Conservation (phyloP, 2,113 vertebrate genomes). For the Neodon shergylaensis region DNA sequence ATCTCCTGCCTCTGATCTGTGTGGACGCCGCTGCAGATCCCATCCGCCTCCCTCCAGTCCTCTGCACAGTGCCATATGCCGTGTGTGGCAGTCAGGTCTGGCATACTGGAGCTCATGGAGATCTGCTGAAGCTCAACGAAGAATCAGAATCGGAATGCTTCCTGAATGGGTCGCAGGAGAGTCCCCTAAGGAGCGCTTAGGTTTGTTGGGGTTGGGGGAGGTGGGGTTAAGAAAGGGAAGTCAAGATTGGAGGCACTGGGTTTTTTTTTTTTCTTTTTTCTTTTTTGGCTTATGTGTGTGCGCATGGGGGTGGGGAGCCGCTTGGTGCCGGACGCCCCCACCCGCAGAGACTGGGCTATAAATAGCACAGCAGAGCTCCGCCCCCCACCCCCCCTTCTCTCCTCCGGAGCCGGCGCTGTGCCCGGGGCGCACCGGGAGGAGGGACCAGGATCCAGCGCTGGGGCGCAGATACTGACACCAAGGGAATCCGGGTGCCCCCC, state of each 20-base stretch:
- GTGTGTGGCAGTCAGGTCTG: slow-evolving; percentile 61
- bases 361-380: slow-evolving; percentile 76
- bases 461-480: slow-evolving; percentile 76
- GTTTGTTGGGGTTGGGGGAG: slow-evolving; percentile 61
- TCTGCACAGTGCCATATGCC: slow-evolving; percentile 40
- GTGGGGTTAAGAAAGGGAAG: slow-evolving; percentile 42
- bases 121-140: slow-evolving; percentile 8
- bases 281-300: slow-evolving; percentile 47
- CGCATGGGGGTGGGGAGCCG: slow-evolving; percentile 62
- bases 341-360: slow-evolving; percentile 72
- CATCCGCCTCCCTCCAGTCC: not conserved
- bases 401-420: slow-evolving; percentile 77
- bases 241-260: slow-evolving; percentile 56
- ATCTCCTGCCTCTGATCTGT: slow-evolving; percentile 17
- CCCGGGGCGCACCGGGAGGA: slow-evolving; percentile 81
- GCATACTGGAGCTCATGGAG: slow-evolving; percentile 29
- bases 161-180: slow-evolving; percentile 45
- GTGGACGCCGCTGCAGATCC: slow-evolving; percentile 22
- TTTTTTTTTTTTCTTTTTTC: not conserved
- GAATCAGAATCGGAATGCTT: slow-evolving; percentile 41
- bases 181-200: slow-evolving; percentile 52
- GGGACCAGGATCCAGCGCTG: slow-evolving; percentile 71
- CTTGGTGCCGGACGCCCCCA: slow-evolving; percentile 78
- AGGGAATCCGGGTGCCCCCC: slow-evolving; percentile 69
- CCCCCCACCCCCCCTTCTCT: slow-evolving; percentile 56